Evolutionary conservation across 2,113 vertebrate species (phyloP), one percentile per base, ranked within the genome.

Genomic region (Lepidothrix coronata): DNA sequence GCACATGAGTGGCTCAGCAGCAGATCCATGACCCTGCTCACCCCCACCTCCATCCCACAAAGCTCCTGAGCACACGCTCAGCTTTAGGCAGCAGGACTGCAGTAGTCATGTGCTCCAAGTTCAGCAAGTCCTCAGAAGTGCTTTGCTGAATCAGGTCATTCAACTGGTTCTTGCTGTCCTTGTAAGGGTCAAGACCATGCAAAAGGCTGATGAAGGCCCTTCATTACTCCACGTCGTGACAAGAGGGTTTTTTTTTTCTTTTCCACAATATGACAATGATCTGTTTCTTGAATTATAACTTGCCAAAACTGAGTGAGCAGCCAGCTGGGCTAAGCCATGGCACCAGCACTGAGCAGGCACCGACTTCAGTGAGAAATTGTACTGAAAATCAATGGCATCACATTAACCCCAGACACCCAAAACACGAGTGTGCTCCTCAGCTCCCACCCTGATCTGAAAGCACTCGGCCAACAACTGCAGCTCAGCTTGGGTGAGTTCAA

Each of bases 351-450:
- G 30, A 71, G 68, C 33, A 81, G 31, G 25, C 46, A 18, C 4
- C 0, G 3, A 12, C n/a, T 51, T 6, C 24, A 25, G 33, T 1
- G 39, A 80, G n/a, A 28, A 75, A 61, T 0, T n/a, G 48, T 12
- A 3, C 46, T 14, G 20, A 6, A 2, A 28, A 14, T 17, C 28
- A 39, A 5, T 0, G 9, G 21, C 67, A 44, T 12, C 55, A 21
- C 16, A 1, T 0, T 2, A 35, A 59, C 48, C 65, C 71, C 71
- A 44, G 9, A 12, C 8, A 2, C n/a, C 6, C 0, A 27, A 7
- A 33, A 71, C 27, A 14, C 1, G 2, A 17, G 3, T 2, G 30
- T 5, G 78, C 43, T 71, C 88, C 91, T 33, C 72, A 13, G 49
- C 11, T 30, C 62, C 54, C 80, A 6, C 51, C 8, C 0, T 0